These are phyloP conservation scores for Doryteuthis pealeii DNA, from an alignment of 1,140 invertebrate species.

Conservation along the genomic window DNA sequence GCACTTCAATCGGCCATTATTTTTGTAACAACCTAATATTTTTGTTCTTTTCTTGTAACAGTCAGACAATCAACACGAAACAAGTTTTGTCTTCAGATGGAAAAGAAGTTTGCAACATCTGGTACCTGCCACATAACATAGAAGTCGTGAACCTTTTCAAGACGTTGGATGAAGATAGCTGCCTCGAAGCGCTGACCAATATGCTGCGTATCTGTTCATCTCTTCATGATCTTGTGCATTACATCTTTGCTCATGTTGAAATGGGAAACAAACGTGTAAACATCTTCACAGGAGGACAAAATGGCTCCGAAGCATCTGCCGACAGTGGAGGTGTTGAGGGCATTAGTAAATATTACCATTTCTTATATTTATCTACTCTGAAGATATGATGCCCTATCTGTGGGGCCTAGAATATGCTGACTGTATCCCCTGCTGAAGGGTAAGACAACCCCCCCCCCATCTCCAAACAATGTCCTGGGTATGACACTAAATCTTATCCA, in stretches of 20 bases:
- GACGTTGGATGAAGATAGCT: slow-evolving; percentile 41
- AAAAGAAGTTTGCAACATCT: slow-evolving; percentile 55
- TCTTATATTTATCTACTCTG: too few species aligned
- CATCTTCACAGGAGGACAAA: slow-evolving; percentile 37
- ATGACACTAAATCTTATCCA: too few species aligned
- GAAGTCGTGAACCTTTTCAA: slow-evolving; percentile 57
- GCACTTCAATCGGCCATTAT: too few species aligned
- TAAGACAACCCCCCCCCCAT: too few species aligned
- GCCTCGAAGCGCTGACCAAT: slow-evolving; percentile 40
- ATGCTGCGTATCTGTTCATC: slow-evolving; percentile 43
- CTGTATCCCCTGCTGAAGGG: too few species aligned
- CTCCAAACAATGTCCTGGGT: too few species aligned
- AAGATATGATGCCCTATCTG: too few species aligned
- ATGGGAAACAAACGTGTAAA: slow-evolving; percentile 47
- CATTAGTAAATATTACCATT: slow-evolving; percentile 39
- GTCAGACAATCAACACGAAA: too few species aligned
- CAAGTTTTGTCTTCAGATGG: slow-evolving; percentile 52
- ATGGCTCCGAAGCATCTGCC: slow-evolving; percentile 48
- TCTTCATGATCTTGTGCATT: slow-evolving; percentile 58
- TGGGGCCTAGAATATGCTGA: too few species aligned
- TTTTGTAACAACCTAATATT: too few species aligned
- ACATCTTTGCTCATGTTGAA: slow-evolving; percentile 53
- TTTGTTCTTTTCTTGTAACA: too few species aligned
- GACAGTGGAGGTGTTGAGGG: slow-evolving; percentile 58
- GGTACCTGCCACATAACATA: slow-evolving; percentile 58